Percentiles rank a stretch among this genome's conserved stretches.
phyloP scores from a whole-genome alignment of 2,888 invertebrate species.

The Seladonia tumulorum region DNA sequence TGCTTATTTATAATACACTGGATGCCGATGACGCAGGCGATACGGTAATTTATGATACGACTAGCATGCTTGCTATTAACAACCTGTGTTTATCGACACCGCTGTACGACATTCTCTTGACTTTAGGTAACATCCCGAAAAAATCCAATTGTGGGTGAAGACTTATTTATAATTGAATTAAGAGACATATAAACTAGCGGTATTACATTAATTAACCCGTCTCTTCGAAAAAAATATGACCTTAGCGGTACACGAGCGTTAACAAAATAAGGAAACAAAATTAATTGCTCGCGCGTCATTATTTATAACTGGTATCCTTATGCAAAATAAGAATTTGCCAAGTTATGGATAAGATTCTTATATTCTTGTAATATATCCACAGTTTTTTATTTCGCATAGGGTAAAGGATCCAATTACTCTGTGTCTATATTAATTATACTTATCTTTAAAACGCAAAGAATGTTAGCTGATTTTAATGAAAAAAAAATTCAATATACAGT shows the following conservation, averaged over 20 bases:
- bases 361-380: too few relatives aligned
- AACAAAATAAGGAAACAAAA: background rate
- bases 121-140: background rate
- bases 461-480: too few relatives aligned
- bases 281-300: background rate
- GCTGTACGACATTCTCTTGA: background rate
- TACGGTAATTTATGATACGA: background rate
- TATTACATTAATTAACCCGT: background rate
- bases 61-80: background rate
- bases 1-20: background rate
- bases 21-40: background rate
- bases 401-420: too few relatives aligned
- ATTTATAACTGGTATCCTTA: too few relatives aligned
- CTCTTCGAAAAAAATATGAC: background rate
- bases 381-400: too few relatives aligned
- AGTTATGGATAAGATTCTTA: too few relatives aligned
- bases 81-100: background rate
- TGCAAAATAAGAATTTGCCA: too few relatives aligned
- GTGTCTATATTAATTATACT: too few relatives aligned
- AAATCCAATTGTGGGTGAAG: background rate
- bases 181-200: background rate
- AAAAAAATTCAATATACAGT: too few relatives aligned
- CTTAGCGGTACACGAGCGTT: background rate
- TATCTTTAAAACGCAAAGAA: too few relatives aligned
- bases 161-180: conserved; percentile 6